phyloP scores from a whole-genome alignment of 2,797 vertebrate species.

The Scyliorhinus canicula region DNA sequence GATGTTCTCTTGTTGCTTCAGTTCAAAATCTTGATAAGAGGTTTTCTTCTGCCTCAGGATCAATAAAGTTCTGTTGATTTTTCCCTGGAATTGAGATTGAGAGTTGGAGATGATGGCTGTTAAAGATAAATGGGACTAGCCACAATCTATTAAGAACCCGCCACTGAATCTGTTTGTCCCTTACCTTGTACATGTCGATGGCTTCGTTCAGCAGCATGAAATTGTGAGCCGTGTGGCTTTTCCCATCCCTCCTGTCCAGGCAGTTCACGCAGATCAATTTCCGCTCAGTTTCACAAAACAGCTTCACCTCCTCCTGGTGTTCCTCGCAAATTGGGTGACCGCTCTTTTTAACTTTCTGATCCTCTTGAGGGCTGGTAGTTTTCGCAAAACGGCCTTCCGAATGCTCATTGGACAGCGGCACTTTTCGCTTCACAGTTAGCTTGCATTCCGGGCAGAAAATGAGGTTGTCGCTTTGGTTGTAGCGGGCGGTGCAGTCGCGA shows the following conservation, averaged over 20 bases:
- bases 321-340: neutral
- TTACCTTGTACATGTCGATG: neutral
- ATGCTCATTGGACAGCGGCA: too few relatives aligned
- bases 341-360: neutral
- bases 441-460: neutral
- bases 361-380: neutral
- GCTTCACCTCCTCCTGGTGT: constrained; percentile 14
- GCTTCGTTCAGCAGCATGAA: neutral
- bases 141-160: neutral
- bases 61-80: neutral
- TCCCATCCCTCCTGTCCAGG: neutral
- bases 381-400: neutral
- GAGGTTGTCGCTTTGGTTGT: neutral
- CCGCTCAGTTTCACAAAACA: neutral
- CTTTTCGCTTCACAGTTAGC: neutral
- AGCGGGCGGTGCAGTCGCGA: neutral
- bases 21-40: neutral
- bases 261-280: constrained; percentile 6
- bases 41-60: neutral
- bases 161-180: neutral
- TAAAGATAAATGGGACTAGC: neutral
- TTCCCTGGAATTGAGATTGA: neutral
- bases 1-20: neutral
- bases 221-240: neutral
- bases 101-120: neutral